A percentile compares a stretch with the other conserved stretches of the same genome.
Evolutionary conservation across 2,113 vertebrate genomes (phyloP).

Genomic region (Xenus cinereus): DNA sequence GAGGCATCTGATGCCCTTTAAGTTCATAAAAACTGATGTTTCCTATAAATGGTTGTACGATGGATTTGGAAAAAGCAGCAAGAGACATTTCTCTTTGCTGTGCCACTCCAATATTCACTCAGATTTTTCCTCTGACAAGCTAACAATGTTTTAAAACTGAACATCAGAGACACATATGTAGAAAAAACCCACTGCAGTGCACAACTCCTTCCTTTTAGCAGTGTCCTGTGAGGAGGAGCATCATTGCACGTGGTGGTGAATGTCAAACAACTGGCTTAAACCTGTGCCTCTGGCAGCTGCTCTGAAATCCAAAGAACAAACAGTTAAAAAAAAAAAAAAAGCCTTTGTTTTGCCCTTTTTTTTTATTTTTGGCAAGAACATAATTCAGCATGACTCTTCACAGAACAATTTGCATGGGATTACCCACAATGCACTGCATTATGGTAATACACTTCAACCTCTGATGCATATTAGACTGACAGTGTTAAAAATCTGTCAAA

Average conservation of each 20-base stretch:
- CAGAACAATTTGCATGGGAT: constrained; percentile 54
- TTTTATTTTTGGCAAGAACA: neutral
- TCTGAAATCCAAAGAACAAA: constrained; percentile 21
- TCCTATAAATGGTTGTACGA: neutral
- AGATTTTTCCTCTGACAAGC: neutral
- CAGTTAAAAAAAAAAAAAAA: neutral
- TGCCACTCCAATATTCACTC: neutral
- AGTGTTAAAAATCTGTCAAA: constrained; percentile 53
- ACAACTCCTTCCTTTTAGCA: neutral
- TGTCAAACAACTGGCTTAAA: neutral
- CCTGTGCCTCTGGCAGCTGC: neutral
- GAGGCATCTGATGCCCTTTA: neutral
- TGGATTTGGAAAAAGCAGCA: neutral
- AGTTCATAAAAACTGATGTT: neutral
- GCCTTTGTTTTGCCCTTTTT: neutral
- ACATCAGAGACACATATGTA: neutral
- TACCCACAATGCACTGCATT: constrained; percentile 54
- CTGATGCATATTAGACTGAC: constrained; percentile 27
- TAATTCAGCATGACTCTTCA: constrained; percentile 28
- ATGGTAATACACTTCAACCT: constrained; percentile 45
- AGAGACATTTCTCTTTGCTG: neutral
- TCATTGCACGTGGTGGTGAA: neutral
- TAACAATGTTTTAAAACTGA: neutral
- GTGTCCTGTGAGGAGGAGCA: neutral
- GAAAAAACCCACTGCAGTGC: neutral